Evolutionary conservation across 2,888 invertebrate species (phyloP).

Genomic region (Myathropa florea): DNA sequence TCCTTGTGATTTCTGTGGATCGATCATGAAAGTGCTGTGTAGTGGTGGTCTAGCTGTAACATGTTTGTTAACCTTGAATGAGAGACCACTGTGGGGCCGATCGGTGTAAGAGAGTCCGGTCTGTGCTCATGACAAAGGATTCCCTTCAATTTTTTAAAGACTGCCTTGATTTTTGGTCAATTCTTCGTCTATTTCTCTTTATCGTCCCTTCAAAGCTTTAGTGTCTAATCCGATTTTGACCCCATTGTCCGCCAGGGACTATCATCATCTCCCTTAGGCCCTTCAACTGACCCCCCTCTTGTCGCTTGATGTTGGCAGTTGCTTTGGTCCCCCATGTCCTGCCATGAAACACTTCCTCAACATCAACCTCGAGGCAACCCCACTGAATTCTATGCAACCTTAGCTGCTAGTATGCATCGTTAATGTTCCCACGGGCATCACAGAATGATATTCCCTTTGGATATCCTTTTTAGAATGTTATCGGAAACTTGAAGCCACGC

Average conservation of each 20-base stretch:
- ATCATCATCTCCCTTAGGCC: neutral
- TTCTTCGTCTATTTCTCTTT: no score
- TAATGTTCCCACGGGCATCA: slow-evolving; percentile 32
- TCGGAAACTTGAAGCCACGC: slow-evolving; percentile 5
- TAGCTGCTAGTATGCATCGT: slow-evolving; percentile 24
- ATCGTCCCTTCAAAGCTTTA: no score
- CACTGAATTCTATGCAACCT: slow-evolving; percentile 3
- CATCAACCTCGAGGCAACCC: neutral
- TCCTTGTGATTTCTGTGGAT: neutral
- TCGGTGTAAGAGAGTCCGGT: no score
- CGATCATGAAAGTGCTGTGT: neutral
- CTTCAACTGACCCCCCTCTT: neutral
- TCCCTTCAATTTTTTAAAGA: no score
- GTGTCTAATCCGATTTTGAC: neutral
- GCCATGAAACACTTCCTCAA: neutral
- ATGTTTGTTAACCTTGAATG: neutral
- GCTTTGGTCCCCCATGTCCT: no score
- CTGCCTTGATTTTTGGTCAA: no score
- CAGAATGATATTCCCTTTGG: slow-evolving; percentile 15
- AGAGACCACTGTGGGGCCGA: neutral
- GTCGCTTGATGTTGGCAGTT: neutral
- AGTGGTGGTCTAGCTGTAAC: neutral
- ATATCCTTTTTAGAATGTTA: slow-evolving; percentile 32
- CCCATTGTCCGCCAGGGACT: neutral
- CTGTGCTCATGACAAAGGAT: no score